These are phyloP conservation scores for Elanus axillaris DNA, from an alignment of 2,113 vertebrate species.

Conservation along the genomic window DNA sequence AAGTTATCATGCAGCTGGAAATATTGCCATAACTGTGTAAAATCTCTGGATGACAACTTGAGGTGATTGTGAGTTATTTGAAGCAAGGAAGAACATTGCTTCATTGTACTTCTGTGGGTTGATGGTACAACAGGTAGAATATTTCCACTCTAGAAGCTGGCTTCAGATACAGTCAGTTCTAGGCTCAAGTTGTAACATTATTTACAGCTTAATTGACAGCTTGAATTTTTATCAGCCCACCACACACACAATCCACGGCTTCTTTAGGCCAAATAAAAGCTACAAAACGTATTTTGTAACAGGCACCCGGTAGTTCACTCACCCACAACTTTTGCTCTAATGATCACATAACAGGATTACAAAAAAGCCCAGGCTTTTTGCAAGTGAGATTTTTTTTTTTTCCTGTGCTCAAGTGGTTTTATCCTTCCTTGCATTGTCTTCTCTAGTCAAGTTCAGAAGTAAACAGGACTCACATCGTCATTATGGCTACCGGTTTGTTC, in stretches of 20 bases:
- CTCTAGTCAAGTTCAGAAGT: neutral
- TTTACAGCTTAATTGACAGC: neutral
- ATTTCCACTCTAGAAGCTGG: neutral
- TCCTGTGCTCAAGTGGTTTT: neutral
- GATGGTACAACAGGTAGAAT: neutral
- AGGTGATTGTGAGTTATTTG: neutral
- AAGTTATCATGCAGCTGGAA: neutral
- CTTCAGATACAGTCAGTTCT: neutral
- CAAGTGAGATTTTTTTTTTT: neutral
- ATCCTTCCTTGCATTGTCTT: constrained; percentile 10
- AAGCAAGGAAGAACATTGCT: neutral
- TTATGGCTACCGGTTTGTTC: neutral
- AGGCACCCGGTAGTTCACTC: neutral
- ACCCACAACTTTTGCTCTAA: neutral
- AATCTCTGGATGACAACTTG: neutral
- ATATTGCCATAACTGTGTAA: neutral
- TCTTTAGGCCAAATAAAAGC: neutral
- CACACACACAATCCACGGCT: neutral
- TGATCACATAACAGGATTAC: neutral
- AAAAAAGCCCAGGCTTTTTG: neutral
- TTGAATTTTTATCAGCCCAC: neutral
- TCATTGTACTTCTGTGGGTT: neutral
- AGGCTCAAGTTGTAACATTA: neutral
- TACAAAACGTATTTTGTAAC: neutral
- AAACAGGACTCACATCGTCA: neutral